phyloP scores from a whole-genome alignment of 2,797 vertebrate species.

The Enteromius paludinosus region DNA sequence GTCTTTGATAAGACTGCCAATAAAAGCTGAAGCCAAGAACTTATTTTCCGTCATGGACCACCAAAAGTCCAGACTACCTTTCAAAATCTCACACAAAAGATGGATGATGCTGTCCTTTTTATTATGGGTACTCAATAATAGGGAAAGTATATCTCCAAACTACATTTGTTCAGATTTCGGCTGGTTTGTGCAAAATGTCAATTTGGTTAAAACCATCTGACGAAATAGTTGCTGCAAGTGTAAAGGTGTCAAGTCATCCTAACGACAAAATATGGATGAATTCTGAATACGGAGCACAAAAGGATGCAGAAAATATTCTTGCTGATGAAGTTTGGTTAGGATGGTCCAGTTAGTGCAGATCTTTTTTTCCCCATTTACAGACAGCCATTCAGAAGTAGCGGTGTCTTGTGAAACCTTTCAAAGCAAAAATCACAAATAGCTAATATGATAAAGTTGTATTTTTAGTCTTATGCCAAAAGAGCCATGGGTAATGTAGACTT shows the following conservation, averaged over 20 bases:
- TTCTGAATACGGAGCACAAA: neutral
- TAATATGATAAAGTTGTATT: neutral
- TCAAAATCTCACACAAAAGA: neutral
- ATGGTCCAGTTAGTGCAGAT: neutral
- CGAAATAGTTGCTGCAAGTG: neutral
- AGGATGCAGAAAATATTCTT: neutral
- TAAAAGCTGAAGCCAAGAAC: neutral
- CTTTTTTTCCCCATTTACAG: neutral
- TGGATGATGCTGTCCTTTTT: neutral
- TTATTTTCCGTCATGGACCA: neutral
- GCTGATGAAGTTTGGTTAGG: neutral
- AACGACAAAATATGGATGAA: neutral
- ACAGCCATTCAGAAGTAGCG: neutral
- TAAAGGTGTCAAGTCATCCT: neutral
- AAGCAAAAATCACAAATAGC: neutral
- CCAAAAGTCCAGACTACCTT: neutral
- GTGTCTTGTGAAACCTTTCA: neutral
- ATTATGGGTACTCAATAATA: neutral
- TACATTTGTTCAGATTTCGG: neutral
- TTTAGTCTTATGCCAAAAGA: neutral
- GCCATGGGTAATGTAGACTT: neutral
- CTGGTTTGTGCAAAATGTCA: neutral
- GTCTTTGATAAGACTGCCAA: slow-evolving; percentile 11
- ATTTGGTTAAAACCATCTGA: neutral
- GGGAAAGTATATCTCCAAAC: neutral